Percentiles rank a stretch among this genome's conserved stretches.
These are phyloP conservation scores for Phrynosoma platyrhinos DNA, from an alignment of 2,113 vertebrate genomes.

Conservation along the genomic window DNA sequence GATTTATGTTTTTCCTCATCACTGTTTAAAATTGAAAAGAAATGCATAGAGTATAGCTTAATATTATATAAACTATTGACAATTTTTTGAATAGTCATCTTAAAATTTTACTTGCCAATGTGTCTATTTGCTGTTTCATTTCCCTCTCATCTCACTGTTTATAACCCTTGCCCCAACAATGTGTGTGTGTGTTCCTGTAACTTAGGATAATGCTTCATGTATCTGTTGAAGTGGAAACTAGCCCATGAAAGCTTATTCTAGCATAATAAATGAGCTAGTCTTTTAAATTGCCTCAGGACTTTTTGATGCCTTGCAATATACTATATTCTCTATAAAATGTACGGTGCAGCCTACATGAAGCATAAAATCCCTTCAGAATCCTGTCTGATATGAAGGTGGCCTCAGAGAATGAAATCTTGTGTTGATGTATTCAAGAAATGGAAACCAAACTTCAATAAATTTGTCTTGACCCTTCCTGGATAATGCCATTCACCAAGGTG, in stretches of 20 bases:
- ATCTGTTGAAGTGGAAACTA: too few relatives aligned
- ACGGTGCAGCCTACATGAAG: too few relatives aligned
- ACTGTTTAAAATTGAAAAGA: background rate
- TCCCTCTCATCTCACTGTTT: background rate
- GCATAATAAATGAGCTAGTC: background rate
- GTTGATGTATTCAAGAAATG: too few relatives aligned
- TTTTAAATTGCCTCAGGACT: background rate
- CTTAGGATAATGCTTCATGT: background rate
- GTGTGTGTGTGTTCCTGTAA: background rate
- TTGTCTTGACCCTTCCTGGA: too few relatives aligned
- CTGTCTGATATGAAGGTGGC: too few relatives aligned
- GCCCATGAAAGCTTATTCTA: too few relatives aligned
- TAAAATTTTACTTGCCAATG: background rate
- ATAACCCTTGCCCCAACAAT: too few relatives aligned
- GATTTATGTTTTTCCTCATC: too few relatives aligned
- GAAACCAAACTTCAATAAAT: too few relatives aligned
- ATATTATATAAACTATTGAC: background rate
- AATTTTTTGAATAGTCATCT: background rate
- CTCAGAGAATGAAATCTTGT: too few relatives aligned
- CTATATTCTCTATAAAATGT: background rate
- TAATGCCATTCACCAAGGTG: too few relatives aligned
- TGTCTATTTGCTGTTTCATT: background rate
- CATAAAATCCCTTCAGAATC: too few relatives aligned
- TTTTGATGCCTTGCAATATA: background rate
- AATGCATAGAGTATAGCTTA: background rate